These are phyloP conservation scores for Acanthochromis polyacanthus DNA, from an alignment of 2,113 vertebrate genomes.

Conservation along the genomic window DNA sequence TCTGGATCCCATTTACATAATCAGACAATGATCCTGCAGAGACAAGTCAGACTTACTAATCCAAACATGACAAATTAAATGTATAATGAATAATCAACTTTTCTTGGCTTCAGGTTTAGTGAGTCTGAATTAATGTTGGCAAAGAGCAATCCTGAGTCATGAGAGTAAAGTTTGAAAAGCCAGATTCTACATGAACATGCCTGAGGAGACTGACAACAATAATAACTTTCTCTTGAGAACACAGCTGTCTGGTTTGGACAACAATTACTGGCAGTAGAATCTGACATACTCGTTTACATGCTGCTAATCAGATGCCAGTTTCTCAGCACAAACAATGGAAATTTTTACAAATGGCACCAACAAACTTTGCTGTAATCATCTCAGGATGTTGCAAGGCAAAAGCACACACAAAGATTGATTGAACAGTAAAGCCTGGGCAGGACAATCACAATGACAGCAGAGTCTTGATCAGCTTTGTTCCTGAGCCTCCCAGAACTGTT, in stretches of 20 bases:
- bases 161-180: constrained; percentile 34
- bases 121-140: not conserved
- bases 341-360: constrained; percentile 18
- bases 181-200: constrained; percentile 49
- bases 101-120: not conserved
- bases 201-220: constrained; percentile 28
- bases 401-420: constrained; percentile 1
- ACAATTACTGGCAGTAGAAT: constrained; percentile 16
- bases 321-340: constrained; percentile 14
- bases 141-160: constrained; percentile 46
- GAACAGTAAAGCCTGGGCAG: not conserved
- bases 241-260: constrained; percentile 64
- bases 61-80: not conserved
- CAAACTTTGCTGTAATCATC: constrained; percentile 20
- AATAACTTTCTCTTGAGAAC: constrained; percentile 62
- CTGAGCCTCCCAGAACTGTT: constrained; percentile 25
- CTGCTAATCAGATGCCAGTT: constrained; percentile 39
- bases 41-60: not conserved
- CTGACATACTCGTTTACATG: constrained; percentile 40
- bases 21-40: not conserved
- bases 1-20: not conserved
- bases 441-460: not conserved
- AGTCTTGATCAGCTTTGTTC: constrained; percentile 10
- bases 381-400: constrained; percentile 13
- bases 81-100: constrained; percentile 16